Conservation (phyloP, 2,888 invertebrate genomes). For the Teleogryllus oceanicus region DNA sequence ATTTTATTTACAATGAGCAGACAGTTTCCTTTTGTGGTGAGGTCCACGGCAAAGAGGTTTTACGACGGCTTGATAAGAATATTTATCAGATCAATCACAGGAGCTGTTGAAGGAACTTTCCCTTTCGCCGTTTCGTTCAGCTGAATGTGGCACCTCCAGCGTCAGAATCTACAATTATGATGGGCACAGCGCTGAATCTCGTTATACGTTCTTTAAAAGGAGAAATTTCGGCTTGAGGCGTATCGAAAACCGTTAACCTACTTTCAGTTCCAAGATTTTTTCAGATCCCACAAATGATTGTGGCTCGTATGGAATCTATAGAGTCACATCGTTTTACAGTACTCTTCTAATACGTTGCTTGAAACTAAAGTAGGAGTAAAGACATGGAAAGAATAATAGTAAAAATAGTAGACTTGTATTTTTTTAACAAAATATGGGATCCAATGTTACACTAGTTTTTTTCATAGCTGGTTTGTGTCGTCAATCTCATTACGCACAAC, state of each 20-base stretch:
- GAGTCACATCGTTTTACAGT: too few species aligned
- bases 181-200: not conserved
- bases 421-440: too few species aligned
- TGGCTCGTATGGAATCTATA: too few species aligned
- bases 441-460: too few species aligned
- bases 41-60: not conserved
- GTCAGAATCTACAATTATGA: not conserved
- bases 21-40: not conserved
- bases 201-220: not conserved
- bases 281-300: too few species aligned
- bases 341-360: too few species aligned
- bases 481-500: too few species aligned
- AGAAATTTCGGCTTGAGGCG: not conserved
- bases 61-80: constrained; percentile 3
- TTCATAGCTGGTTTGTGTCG: too few species aligned
- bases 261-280: not conserved
- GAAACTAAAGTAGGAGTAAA: too few species aligned
- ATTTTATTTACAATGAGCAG: not conserved
- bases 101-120: not conserved
- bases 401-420: too few species aligned
- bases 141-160: not conserved
- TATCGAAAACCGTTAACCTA: not conserved
- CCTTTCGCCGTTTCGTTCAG: not conserved
- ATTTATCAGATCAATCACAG: constrained; percentile 3
- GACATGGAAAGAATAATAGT: too few species aligned